These are phyloP conservation scores for Solenopsis invicta DNA, from an alignment of 1,140 invertebrate genomes.

Conservation along the genomic window DNA sequence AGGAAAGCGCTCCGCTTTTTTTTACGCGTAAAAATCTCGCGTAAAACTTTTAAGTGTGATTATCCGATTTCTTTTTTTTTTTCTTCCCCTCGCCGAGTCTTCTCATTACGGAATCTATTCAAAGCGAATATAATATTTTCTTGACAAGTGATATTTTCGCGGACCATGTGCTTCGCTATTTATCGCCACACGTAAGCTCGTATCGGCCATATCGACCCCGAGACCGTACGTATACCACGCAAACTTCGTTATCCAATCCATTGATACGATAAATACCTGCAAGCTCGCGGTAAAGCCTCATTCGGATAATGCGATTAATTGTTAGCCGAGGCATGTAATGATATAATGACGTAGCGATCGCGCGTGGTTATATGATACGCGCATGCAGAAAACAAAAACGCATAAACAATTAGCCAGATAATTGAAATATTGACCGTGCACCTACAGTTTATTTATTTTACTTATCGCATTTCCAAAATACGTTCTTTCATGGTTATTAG, in stretches of 20 bases:
- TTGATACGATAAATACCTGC: constrained; percentile 71
- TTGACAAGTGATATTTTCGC: constrained; percentile 20
- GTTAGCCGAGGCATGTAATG: constrained; percentile 72
- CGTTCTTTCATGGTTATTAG: constrained; percentile 9
- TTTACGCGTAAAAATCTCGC: neutral
- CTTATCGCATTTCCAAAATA: neutral
- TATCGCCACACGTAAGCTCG: constrained; percentile 34
- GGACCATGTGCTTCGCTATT: constrained; percentile 9
- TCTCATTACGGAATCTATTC: neutral
- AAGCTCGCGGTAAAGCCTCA: constrained; percentile 70
- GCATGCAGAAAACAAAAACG: constrained; percentile 42
- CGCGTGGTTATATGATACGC: constrained; percentile 42
- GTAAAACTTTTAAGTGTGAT: neutral
- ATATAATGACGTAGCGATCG: constrained; percentile 73
- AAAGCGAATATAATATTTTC: constrained; percentile 3
- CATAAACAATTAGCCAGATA: constrained; percentile 31
- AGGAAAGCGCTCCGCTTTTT: neutral
- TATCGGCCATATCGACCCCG: constrained; percentile 59
- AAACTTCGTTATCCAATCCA: constrained; percentile 72
- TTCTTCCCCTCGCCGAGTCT: neutral
- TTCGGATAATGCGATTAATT: constrained; percentile 75
- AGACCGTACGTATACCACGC: constrained; percentile 38
- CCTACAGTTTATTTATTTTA: constrained; percentile 33
- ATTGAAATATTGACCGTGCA: constrained; percentile 52
- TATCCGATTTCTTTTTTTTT: constrained; percentile 2